Evolutionary conservation across 2,113 vertebrate genomes (phyloP).

Genomic region (Cygnus buccinator): DNA sequence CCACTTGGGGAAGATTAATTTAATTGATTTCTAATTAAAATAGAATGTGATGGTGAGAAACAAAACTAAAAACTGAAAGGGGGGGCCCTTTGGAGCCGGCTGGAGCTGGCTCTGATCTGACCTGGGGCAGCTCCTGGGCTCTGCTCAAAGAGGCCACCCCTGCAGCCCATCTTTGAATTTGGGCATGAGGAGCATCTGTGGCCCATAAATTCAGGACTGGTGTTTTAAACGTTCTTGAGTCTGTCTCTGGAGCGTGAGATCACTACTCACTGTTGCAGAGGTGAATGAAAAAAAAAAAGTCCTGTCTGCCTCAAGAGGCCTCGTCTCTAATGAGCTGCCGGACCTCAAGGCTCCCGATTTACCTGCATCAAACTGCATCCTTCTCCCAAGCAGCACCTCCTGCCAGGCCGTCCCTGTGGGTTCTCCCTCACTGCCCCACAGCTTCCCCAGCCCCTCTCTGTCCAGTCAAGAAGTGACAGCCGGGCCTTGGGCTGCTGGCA

Average conservation of each 20-base stretch:
- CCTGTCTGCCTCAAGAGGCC: not conserved
- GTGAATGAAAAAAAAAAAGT: not conserved
- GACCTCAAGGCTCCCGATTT: not conserved
- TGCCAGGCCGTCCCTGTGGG: not conserved
- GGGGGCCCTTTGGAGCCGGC: not conserved
- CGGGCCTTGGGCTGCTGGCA: accelerated
- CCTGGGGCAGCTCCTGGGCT: not conserved
- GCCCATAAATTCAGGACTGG: not conserved
- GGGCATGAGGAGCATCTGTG: not conserved
- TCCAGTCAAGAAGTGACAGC: not conserved
- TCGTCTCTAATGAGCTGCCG: not conserved
- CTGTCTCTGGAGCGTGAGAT: not conserved
- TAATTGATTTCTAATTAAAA: not conserved
- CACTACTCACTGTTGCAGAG: not conserved
- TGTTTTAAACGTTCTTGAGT: not conserved
- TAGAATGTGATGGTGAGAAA: not conserved
- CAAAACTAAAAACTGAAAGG: not conserved
- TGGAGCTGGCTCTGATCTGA: not conserved
- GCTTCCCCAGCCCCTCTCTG: not conserved
- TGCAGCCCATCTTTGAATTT: not conserved
- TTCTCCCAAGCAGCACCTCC: not conserved
- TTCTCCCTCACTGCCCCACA: not conserved
- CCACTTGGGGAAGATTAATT: not conserved
- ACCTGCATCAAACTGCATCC: not conserved
- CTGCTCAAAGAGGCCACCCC: not conserved